These are phyloP conservation scores for Paedocypris micromegethes DNA, from an alignment of 2,797 vertebrate genomes.

Conservation along the genomic window DNA sequence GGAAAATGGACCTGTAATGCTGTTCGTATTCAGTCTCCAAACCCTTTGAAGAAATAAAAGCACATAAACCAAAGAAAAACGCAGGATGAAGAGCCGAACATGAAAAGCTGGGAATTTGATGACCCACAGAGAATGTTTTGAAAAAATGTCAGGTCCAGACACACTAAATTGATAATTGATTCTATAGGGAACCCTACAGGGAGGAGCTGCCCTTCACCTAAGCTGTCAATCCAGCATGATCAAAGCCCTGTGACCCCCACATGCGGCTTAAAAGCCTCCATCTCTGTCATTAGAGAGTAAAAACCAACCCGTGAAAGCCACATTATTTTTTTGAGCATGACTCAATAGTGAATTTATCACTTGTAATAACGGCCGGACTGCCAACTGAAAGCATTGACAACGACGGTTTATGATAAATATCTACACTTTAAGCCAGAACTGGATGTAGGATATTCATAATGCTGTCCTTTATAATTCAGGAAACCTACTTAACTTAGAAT, in stretches of 20 bases:
- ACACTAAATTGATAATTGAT: constrained; percentile 32
- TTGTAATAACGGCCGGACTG: too few relatives aligned
- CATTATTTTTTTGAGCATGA: background rate
- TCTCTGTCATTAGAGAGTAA: constrained; percentile 42
- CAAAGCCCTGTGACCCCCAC: constrained; percentile 34
- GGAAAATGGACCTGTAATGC: constrained; percentile 20
- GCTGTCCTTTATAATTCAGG: too few relatives aligned
- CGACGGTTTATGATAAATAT: too few relatives aligned
- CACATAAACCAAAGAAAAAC: constrained; percentile 20
- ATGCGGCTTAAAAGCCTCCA: constrained; percentile 42
- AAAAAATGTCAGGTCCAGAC: constrained; percentile 27
- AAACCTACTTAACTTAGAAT: too few relatives aligned
- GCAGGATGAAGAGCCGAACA: constrained; percentile 6
- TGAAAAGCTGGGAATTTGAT: constrained; percentile 24
- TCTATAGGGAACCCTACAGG: constrained; percentile 22
- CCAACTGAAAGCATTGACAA: too few relatives aligned
- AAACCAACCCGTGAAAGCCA: constrained; percentile 20
- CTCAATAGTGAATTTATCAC: constrained; percentile 2
- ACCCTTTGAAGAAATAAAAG: constrained; percentile 24
- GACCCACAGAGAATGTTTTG: constrained; percentile 32
- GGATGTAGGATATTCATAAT: too few relatives aligned
- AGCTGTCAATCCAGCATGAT: constrained; percentile 41
- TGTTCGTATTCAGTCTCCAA: constrained; percentile 11
- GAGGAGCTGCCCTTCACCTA: constrained; percentile 36
- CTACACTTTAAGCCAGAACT: too few relatives aligned